These are phyloP conservation scores for Dendroctonus valens DNA, from an alignment of 1,140 invertebrate genomes.

Conservation along the genomic window DNA sequence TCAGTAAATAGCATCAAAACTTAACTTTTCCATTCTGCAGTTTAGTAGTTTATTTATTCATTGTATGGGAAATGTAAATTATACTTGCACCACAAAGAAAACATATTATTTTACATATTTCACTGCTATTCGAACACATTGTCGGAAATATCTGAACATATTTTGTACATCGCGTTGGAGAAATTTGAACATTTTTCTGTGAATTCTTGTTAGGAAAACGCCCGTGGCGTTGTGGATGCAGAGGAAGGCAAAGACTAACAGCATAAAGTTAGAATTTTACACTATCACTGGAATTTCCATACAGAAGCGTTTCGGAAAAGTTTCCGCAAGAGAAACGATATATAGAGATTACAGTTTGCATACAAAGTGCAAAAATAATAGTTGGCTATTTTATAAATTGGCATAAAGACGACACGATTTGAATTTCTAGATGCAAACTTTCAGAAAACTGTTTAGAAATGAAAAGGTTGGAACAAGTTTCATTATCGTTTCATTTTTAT, in stretches of 20 bases:
- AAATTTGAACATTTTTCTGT: slow-evolving; percentile 26
- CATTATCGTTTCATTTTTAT: no score
- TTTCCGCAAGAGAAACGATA: slow-evolving; percentile 18
- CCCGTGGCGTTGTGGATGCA: slow-evolving; percentile 22
- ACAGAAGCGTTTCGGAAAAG: slow-evolving; percentile 22
- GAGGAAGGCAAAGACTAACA: slow-evolving; percentile 27
- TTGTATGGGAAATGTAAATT: background rate
- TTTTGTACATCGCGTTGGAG: slow-evolving; percentile 11
- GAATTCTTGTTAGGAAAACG: slow-evolving; percentile 29
- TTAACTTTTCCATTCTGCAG: no score
- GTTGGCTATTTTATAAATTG: slow-evolving; percentile 14
- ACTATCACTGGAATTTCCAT: slow-evolving; percentile 30
- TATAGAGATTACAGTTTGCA: slow-evolving; percentile 30
- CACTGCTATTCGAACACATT: background rate
- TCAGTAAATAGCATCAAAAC: no score
- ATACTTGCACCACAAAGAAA: background rate
- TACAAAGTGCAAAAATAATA: slow-evolving; percentile 27
- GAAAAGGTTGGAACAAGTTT: no score
- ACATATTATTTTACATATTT: slow-evolving; percentile 11
- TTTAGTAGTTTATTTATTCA: no score
- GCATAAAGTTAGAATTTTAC: slow-evolving; percentile 33
- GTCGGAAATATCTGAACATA: slow-evolving; percentile 18
- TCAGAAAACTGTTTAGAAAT: no score
- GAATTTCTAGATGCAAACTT: slow-evolving; percentile 4
- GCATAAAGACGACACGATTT: slow-evolving; percentile 20